These are phyloP conservation scores for Sula dactylatra DNA, from an alignment of 2,113 vertebrate genomes.

Conservation along the genomic window DNA sequence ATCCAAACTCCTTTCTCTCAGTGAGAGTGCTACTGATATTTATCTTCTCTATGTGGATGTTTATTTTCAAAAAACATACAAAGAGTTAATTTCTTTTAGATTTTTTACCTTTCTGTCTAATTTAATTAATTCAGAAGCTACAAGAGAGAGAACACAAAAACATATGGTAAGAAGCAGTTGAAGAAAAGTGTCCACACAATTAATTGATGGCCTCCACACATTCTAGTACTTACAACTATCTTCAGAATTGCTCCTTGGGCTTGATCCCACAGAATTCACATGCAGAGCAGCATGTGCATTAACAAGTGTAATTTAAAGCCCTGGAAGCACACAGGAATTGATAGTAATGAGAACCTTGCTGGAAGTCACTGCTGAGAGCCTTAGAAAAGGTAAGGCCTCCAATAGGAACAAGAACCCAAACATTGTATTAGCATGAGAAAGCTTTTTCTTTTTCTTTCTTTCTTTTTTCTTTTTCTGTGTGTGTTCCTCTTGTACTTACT, in stretches of 20 bases:
- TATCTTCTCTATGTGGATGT: background rate
- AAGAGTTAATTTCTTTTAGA: background rate
- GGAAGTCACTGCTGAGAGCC: background rate
- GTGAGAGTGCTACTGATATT: background rate
- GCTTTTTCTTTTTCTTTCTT: background rate
- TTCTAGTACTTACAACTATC: background rate
- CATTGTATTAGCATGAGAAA: background rate
- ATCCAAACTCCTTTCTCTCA: background rate
- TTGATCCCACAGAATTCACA: background rate
- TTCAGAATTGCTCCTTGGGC: background rate
- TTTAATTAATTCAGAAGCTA: background rate
- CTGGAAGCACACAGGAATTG: background rate
- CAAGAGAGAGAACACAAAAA: background rate
- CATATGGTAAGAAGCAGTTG: background rate
- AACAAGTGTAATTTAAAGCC: background rate
- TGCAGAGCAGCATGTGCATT: background rate
- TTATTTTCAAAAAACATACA: background rate
- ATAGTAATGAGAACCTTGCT: background rate
- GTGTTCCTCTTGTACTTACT: background rate
- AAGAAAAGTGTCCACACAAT: background rate
- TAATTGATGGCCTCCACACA: background rate
- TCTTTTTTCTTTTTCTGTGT: background rate
- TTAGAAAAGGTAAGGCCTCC: background rate
- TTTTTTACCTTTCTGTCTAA: background rate
- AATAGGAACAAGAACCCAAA: background rate